phyloP scores from a whole-genome alignment of 2,888 invertebrate genomes.

The Spisula subtruncata region DNA sequence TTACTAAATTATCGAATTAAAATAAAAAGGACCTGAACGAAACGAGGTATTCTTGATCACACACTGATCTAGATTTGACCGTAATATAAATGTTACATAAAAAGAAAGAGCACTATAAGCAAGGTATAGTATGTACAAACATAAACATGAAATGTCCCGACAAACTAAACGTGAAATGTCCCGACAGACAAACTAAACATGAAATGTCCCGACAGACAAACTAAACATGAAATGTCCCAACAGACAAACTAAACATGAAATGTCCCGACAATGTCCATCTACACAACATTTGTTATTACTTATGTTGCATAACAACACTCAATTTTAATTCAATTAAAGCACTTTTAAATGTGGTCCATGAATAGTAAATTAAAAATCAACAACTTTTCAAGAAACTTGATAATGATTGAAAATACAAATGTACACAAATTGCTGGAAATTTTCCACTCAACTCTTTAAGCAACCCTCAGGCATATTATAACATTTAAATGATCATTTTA shows the following conservation, averaged over 20 bases:
- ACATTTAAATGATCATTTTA: background rate
- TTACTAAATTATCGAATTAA: background rate
- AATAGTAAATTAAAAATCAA: background rate
- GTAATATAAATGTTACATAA: background rate
- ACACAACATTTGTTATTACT: background rate
- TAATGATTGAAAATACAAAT: background rate
- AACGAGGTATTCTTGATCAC: background rate
- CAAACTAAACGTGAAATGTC: background rate
- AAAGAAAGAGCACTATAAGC: constrained; percentile 15
- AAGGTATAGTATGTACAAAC: background rate
- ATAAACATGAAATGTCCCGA: background rate
- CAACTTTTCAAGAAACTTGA: background rate
- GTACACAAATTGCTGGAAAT: background rate
- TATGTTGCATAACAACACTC: background rate
- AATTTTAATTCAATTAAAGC: background rate
- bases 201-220: background rate
- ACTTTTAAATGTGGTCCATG: background rate
- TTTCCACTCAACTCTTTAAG: background rate
- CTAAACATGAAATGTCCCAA: background rate
- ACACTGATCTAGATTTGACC: background rate
- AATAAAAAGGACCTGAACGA: too few relatives aligned
- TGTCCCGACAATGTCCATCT: too few relatives aligned
- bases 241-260: too few relatives aligned
- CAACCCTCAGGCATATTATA: background rate
- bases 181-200: background rate